Conservation (phyloP, 2,888 invertebrate species). For the Blastobasis lacticolella region DNA sequence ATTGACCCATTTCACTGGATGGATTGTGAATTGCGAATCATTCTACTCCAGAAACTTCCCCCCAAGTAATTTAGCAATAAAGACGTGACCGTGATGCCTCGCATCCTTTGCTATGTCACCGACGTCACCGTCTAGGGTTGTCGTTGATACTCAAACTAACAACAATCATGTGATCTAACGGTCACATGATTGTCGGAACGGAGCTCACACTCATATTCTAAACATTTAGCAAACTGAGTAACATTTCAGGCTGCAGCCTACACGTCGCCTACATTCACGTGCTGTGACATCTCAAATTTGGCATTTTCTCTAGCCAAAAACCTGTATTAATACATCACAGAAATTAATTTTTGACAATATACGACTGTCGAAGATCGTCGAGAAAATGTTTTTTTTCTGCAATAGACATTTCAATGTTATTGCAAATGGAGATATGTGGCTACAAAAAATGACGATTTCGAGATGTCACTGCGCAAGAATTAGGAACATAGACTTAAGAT, state of each 20-base stretch:
- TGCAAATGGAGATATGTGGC: too few relatives aligned
- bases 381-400: too few relatives aligned
- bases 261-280: too few relatives aligned
- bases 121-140: not conserved
- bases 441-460: too few relatives aligned
- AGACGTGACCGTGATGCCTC: constrained; percentile 20
- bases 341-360: too few relatives aligned
- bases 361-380: too few relatives aligned
- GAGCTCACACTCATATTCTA: not conserved
- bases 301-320: too few relatives aligned
- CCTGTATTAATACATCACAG: too few relatives aligned
- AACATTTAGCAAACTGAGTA: not conserved
- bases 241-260: constrained; percentile 8
- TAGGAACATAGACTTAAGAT: constrained; percentile 17
- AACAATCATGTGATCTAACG: not conserved
- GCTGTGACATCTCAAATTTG: too few relatives aligned
- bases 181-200: not conserved
- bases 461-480: too few relatives aligned
- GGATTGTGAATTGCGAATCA: not conserved
- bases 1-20: not conserved
- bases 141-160: not conserved
- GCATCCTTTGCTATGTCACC: constrained; percentile 20
- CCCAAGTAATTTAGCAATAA: constrained; percentile 25
- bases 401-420: too few relatives aligned
- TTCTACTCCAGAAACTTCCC: constrained; percentile 2